Percentiles rank a stretch among this genome's conserved stretches.
phyloP scores from a whole-genome alignment of 1,140 invertebrate species.

The Cotesia vestalis region DNA sequence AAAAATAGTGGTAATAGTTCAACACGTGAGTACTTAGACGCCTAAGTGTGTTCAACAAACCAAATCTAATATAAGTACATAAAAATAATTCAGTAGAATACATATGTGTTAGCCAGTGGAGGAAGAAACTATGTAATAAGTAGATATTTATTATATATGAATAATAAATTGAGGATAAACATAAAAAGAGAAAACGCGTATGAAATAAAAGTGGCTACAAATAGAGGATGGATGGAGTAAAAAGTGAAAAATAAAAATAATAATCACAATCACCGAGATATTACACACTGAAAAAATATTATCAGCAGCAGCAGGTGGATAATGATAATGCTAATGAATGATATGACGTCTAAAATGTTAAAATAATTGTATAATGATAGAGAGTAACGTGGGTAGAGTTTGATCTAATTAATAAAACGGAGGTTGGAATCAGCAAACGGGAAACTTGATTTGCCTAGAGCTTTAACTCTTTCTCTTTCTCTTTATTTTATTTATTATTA shows the following conservation, averaged over 20 bases:
- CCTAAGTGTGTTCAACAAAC: conserved; percentile 30
- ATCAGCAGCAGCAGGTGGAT: neutral
- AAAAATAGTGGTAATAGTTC: too few relatives aligned
- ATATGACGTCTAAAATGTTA: conserved; percentile 11
- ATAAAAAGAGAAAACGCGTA: conserved; percentile 13
- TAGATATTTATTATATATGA: neutral
- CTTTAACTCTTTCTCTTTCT: conserved; percentile 14
- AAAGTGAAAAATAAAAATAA: neutral
- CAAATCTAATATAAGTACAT: conserved; percentile 1
- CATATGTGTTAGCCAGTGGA: neutral
- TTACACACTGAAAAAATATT: neutral
- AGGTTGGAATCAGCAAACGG: conserved; percentile 31
- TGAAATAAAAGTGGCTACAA: neutral
- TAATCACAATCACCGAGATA: neutral
- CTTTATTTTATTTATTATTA: neutral
- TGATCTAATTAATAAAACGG: conserved; percentile 39
- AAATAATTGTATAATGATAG: conserved; percentile 37
- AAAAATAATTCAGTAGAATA: conserved; percentile 11
- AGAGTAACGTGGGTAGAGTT: conserved; percentile 5
- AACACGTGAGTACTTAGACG: neutral
- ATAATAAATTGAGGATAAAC: conserved; percentile 5
- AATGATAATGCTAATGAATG: neutral
- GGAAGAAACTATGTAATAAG: neutral
- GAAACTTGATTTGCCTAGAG: conserved; percentile 27
- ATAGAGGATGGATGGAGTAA: neutral